Base-by-base conservation (phyloP, 2,113 vertebrate genomes). In the Carassius carassius region DNA sequence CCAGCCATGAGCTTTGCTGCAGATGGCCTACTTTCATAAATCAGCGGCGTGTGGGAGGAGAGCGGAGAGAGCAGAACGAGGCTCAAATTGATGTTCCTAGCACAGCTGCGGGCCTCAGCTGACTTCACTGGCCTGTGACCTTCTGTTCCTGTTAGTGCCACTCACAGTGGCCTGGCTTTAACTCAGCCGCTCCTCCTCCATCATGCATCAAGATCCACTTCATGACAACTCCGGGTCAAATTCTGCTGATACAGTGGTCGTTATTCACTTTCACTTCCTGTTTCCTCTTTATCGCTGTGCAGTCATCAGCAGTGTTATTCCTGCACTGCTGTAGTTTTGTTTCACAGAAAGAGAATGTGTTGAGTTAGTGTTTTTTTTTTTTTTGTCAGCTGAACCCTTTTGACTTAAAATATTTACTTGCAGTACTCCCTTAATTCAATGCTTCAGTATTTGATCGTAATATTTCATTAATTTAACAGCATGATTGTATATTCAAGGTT, bases 51-150 rank as follows among this genome's bases (percentile, higher is more conserved):
- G 37, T 19, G n/a, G 21, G 29, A 58, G 35, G 69, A 32, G 63
- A 74, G 44, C 2, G 37, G 56, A 51, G 91, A 86, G 89, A 79
- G 41, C 63, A 84, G 92, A 94, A 92, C 92, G 92, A 93, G 93
- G 92, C 93, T 92, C 87, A 93, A 92, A 95, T 94, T 93, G 93
- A 94, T 94, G 93, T 92, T 92, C 92, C 90, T 92, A 91, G 89
- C 94, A 92, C 95, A 95, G 95, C 94, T 93, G 95, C 90, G 0
- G 84, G 19, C 88, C 85, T 96, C 95, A 94, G 94, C 93, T 95
- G 95, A 96, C 94, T 93, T 54, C 86, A 41, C 87, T 91, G 92
- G 94, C 92, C n/a, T 93, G 91, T 93, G 92, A 95, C 93, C 94
- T 94, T 94, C 91, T 93, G 91, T 92, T 90, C 91, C 87, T 84